Conservation (phyloP, 2,113 vertebrate species). For the Nothocercus julius region DNA sequence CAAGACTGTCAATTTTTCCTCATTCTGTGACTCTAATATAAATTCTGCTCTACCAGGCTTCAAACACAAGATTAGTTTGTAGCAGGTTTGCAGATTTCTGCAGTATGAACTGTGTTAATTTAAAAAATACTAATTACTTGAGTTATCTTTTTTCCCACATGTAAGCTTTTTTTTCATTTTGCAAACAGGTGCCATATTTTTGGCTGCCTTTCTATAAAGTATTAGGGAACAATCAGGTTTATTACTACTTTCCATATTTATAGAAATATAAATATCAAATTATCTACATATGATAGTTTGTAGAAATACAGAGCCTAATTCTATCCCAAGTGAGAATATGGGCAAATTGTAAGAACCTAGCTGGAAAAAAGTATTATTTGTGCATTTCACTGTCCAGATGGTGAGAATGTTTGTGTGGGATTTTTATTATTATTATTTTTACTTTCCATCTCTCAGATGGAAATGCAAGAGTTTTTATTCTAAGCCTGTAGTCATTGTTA, state of each 20-base stretch:
- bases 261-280: neutral
- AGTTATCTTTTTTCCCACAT: neutral
- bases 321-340: neutral
- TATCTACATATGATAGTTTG: neutral
- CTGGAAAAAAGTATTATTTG: neutral
- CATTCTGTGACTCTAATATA: neutral
- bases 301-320: neutral
- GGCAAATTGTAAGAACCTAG: neutral
- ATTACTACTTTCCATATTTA: conserved; percentile 14
- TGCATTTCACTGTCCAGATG: conserved; percentile 49
- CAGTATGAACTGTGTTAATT: neutral
- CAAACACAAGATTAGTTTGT: conserved; percentile 13
- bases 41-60: conserved; percentile 9
- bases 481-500: conserved; percentile 24
- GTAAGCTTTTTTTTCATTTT: neutral
- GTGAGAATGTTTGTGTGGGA: neutral
- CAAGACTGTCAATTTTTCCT: conserved; percentile 1
- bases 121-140: neutral
- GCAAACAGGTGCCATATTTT: neutral
- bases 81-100: conserved; percentile 6
- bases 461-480: conserved; percentile 34
- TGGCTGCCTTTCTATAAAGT: neutral
- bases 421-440: conserved; percentile 5
- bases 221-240: neutral
- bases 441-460: conserved; percentile 18